Evolutionary conservation across 2,888 invertebrate species (phyloP), one percentile per base, ranked within the genome.

Genomic region (Deilephila elpenor): DNA sequence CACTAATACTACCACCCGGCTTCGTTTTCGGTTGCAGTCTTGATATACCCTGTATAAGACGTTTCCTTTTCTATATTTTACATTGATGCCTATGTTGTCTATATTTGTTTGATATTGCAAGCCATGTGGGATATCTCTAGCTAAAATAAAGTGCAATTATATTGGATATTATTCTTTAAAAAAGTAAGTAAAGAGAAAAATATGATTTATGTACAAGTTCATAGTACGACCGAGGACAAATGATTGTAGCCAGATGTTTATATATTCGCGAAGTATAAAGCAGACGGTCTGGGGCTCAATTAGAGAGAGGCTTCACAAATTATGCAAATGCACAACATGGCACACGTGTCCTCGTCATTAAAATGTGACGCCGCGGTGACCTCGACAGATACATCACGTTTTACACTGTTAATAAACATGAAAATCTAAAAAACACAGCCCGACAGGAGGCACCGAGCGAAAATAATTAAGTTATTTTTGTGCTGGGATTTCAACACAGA

Each of bases 321-420:
- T 89, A 89, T 89, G 87, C 79, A 88, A 89, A 89, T 86, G 81
- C 78, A 80, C 75, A 76, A 71, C 75, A 76, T 76, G 75, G 75
- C 79, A 82, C 83, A 85, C 80, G 79, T 83, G 82, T 74, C 81
- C 78, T 78, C 82, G 77, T 87, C 87, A 88, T 91, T 89, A 90
- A 89, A 89, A 86, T 82, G 79, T 81, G 83, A 83, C 87, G 85
- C 85, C 74, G 75, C 74, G 85, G 83, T 83, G 85, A 83, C 78
- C 83, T 76, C 76, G 34, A 73, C 74, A 76, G 76, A 78, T 76
- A 75, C 74, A 76, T 74, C 78, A 78, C 76, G 80, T 83, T 85
- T 84, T 78, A 76, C 61, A 73, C 72, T 76, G 75, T 76, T 78
- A 78, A 79, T 80, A 78, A 78, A 79, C 74, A 78, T 75, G 78